Base-by-base conservation (phyloP, 2,888 invertebrate species). In the Macrophya alboannulata region DNA sequence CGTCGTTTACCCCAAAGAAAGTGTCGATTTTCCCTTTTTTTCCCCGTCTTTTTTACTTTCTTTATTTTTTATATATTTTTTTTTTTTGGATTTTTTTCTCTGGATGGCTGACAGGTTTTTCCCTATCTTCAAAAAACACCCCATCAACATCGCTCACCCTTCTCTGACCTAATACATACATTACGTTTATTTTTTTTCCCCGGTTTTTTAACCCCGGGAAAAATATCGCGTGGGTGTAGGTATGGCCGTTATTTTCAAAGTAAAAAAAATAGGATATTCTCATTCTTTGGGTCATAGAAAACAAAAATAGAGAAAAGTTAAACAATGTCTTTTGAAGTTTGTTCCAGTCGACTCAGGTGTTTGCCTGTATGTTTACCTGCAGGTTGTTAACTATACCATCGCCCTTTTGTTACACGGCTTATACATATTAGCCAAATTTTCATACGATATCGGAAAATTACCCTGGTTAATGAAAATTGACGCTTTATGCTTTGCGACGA, bases 381-480 rank as follows among this genome's bases (percentile, higher is more conserved):
- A 55, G 9, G 62, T 62, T 25, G 68, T 4, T 37, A 5, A 68
- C 37, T 68, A 68, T 48, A 45, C 55, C 37, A 74, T 84, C 87
- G 84, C 84, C 37, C 84, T 76, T 86, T 87, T 86, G 86, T 87
- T 88, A 88, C 87, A 86, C 86, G 82, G 82, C 21, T 83, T 72
- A 86, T 48, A 86, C 76, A 86, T 48, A 86, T 88, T 89, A 87
- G 88, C 86, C 87, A 87, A 89, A 89, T 89, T 89, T 89, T 86
- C 86, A 82, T 89, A 17, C 37, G 88, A 87, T 87, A 88, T 87
- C 86, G 87, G 84, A 83, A 89, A 89, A 90, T 89, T 89, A 88
- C 86, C 86, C 85, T 68, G 84, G 76, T 74, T 84, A 86, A 87
- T 84, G 86, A 87, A 87, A 87, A 87, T 86, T 85, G 87, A 84